Conservation (phyloP, 2,888 invertebrate genomes). For the Dynastes grantii region DNA sequence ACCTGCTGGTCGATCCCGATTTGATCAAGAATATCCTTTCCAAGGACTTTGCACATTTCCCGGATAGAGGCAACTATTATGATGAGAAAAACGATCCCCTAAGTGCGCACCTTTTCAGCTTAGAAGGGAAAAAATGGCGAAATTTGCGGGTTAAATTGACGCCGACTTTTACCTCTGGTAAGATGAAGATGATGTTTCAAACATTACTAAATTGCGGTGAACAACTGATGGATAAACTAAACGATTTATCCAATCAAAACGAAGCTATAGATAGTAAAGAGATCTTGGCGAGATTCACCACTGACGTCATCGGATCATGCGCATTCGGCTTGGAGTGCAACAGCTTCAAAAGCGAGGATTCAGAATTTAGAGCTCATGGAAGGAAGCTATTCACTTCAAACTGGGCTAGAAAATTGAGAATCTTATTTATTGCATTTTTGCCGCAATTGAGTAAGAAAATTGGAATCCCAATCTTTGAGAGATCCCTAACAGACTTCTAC, state of each 20-base stretch:
- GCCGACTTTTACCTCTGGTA: slow-evolving; percentile 57
- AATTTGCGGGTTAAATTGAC: slow-evolving; percentile 52
- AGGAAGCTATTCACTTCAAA: slow-evolving; percentile 51
- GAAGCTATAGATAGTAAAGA: slow-evolving; percentile 63
- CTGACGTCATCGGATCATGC: slow-evolving; percentile 75
- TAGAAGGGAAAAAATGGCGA: slow-evolving; percentile 76
- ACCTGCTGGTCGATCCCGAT: slow-evolving; percentile 77
- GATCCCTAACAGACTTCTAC: slow-evolving; percentile 68
- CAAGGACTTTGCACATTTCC: slow-evolving; percentile 75
- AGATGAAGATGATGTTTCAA: slow-evolving; percentile 57
- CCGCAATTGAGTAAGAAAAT: slow-evolving; percentile 55
- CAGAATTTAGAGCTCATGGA: slow-evolving; percentile 68
- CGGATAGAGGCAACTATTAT: slow-evolving; percentile 74
- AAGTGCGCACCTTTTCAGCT: slow-evolving; percentile 74
- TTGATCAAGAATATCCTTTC: slow-evolving; percentile 69
- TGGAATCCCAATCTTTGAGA: slow-evolving; percentile 58
- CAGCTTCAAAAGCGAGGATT: slow-evolving; percentile 72
- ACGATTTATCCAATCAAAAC: slow-evolving; percentile 7
- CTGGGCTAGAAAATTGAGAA: slow-evolving; percentile 45
- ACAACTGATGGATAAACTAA: slow-evolving; percentile 48
- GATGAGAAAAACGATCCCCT: slow-evolving; percentile 75
- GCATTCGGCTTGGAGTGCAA: slow-evolving; percentile 76
- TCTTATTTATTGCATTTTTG: slow-evolving; percentile 45
- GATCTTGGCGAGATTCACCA: slow-evolving; percentile 73
- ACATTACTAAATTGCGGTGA: slow-evolving; percentile 49